phyloP scores from a whole-genome alignment of 1,140 invertebrate genomes.

The Rhyacophila brunnea region DNA sequence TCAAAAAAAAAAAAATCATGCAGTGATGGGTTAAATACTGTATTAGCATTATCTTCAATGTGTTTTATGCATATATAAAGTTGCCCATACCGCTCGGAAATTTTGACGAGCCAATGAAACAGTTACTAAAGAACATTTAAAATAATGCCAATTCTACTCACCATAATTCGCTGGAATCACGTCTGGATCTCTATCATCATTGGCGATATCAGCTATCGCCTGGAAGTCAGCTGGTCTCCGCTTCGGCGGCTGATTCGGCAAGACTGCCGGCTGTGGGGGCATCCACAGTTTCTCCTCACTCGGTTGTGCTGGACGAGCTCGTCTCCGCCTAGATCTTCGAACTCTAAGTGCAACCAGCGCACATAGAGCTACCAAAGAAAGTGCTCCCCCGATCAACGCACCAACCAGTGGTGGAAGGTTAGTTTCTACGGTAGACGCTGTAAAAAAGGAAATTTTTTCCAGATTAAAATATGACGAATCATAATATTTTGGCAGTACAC shows the following conservation, averaged over 20 bases:
- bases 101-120: no score
- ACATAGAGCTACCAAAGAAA: conserved; percentile 21
- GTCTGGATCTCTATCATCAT: conserved; percentile 61
- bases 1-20: no score
- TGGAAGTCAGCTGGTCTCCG: neutral
- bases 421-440: conserved; percentile 13
- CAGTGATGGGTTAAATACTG: no score
- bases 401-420: conserved; percentile 19
- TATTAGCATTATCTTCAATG: no score
- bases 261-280: neutral
- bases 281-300: conserved; percentile 7
- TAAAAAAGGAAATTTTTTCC: neutral
- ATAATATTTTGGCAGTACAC: no score
- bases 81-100: no score
- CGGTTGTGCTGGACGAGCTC: neutral
- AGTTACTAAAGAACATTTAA: no score
- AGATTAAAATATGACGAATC: no score
- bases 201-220: neutral
- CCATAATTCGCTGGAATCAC: conserved; percentile 73
- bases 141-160: conserved; percentile 51
- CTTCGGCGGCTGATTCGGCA: neutral
- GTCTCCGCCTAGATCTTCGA: conserved; percentile 2
- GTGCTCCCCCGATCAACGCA: conserved; percentile 17
- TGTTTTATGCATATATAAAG: no score
- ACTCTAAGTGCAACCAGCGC: neutral